Conservation (phyloP, 2,113 vertebrate species). For the Psilopsiagon aymara region DNA sequence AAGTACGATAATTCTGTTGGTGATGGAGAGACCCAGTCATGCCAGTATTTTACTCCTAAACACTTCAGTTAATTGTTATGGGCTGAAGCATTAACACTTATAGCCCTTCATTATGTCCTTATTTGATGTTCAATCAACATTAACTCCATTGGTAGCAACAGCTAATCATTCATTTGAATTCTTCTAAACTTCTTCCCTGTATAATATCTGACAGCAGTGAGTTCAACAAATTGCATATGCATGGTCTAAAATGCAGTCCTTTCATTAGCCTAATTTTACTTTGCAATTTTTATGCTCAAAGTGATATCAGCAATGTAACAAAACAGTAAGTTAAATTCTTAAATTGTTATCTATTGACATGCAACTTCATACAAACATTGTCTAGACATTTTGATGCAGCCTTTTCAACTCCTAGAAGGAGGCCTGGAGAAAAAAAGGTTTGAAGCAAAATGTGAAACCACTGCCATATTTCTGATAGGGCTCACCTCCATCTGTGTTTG, state of each 20-base stretch:
- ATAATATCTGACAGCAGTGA: not conserved
- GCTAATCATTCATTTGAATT: not conserved
- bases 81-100: not conserved
- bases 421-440: not conserved
- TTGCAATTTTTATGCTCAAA: not conserved
- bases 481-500: not conserved
- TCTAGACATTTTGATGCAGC: not conserved
- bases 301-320: not conserved
- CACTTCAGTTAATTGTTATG: not conserved
- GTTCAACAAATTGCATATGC: not conserved
- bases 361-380: not conserved
- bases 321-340: not conserved
- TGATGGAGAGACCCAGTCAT: not conserved
- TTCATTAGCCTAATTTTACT: not conserved
- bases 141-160: not conserved
- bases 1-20: not conserved
- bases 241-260: not conserved
- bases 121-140: not conserved
- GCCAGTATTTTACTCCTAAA: not conserved
- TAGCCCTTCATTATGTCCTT: not conserved
- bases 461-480: not conserved
- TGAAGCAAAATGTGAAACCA: not conserved
- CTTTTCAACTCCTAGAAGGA: not conserved
- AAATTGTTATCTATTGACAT: not conserved
- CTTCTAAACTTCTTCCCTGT: not conserved